phyloP scores from a whole-genome alignment of 1,140 invertebrate species.

The Drosophila ercepeae region DNA sequence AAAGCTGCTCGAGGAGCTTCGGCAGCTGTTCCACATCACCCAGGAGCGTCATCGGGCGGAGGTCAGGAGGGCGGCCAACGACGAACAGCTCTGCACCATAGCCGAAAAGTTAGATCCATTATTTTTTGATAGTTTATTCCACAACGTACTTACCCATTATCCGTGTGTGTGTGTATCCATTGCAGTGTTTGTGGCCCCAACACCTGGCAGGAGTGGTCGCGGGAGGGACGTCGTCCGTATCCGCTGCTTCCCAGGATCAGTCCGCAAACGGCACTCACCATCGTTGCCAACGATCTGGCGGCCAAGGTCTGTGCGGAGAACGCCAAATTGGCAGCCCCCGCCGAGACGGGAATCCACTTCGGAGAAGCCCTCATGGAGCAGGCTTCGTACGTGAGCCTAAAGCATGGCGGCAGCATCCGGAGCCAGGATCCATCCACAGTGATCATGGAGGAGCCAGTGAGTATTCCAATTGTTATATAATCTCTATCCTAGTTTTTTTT shows the following conservation, averaged over 20 bases:
- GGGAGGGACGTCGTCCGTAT: slow-evolving; percentile 92
- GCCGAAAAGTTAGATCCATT: slow-evolving; percentile 90
- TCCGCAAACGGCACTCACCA: slow-evolving; percentile 92
- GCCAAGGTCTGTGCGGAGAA: slow-evolving; percentile 84
- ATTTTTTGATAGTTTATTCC: neutral
- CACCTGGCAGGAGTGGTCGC: slow-evolving; percentile 92
- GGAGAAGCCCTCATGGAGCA: slow-evolving; percentile 54
- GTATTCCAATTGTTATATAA: slow-evolving; percentile 60
- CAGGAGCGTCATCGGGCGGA: slow-evolving; percentile 95
- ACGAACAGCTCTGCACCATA: slow-evolving; percentile 94
- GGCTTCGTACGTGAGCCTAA: slow-evolving; percentile 44
- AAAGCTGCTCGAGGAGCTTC: slow-evolving; percentile 92
- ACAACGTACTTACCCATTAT: slow-evolving; percentile 1
- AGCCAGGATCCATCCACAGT: slow-evolving; percentile 43
- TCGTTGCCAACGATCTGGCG: slow-evolving; percentile 90
- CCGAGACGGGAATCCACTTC: slow-evolving; percentile 64
- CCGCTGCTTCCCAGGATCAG: slow-evolving; percentile 92
- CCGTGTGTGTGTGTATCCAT: slow-evolving; percentile 56
- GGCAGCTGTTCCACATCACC: slow-evolving; percentile 92
- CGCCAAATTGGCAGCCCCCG: slow-evolving; percentile 82
- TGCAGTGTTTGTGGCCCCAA: slow-evolving; percentile 91
- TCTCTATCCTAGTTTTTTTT: slow-evolving; percentile 12
- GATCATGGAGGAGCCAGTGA: slow-evolving; percentile 78
- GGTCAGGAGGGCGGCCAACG: slow-evolving; percentile 94
- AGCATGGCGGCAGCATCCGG: slow-evolving; percentile 35